phyloP scores from a whole-genome alignment of 2,113 vertebrate species.

The Abramis brama region DNA sequence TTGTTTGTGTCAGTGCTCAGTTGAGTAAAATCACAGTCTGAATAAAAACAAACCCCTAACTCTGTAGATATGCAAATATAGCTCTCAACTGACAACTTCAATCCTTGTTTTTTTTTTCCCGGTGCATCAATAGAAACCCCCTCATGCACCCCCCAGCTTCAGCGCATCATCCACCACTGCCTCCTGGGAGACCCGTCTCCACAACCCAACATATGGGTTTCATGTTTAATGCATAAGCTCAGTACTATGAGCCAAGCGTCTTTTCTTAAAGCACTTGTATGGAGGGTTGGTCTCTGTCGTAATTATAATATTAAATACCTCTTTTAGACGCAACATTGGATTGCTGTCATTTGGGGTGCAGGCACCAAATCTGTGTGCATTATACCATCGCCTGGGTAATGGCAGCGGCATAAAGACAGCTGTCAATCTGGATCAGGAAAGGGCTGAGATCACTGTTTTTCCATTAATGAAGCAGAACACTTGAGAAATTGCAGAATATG shows the following conservation, averaged over 20 bases:
- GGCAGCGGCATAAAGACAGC: conserved; percentile 45
- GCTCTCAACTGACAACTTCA: conserved; percentile 36
- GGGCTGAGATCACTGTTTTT: conserved; percentile 22
- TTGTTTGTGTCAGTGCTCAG: background rate
- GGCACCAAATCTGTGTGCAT: conserved; percentile 73
- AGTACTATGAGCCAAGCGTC: conserved; percentile 64
- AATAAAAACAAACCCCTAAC: conserved; percentile 37
- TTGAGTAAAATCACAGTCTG: conserved; percentile 4
- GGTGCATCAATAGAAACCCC: conserved; percentile 54
- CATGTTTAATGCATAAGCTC: conserved; percentile 81
- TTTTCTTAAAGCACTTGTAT: conserved; percentile 42
- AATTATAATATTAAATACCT: conserved; percentile 82
- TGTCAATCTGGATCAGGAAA: conserved; percentile 27
- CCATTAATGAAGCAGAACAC: conserved; percentile 33
- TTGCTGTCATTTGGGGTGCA: conserved; percentile 77
- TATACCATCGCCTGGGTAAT: conserved; percentile 59
- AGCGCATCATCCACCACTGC: conserved; percentile 54
- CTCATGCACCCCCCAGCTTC: conserved; percentile 51
- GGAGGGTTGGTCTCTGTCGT: conserved; percentile 66
- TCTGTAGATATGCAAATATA: conserved; percentile 37
- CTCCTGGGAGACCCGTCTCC: conserved; percentile 70
- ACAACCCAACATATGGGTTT: conserved; percentile 79
- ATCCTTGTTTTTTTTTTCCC: conserved; percentile 22
- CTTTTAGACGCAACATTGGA: conserved; percentile 69
- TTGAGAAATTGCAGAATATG: conserved; percentile 5